Evolutionary conservation across 2,797 vertebrate genomes (phyloP), one percentile per base, ranked within the genome.

Genomic region (Myotis myotis): DNA sequence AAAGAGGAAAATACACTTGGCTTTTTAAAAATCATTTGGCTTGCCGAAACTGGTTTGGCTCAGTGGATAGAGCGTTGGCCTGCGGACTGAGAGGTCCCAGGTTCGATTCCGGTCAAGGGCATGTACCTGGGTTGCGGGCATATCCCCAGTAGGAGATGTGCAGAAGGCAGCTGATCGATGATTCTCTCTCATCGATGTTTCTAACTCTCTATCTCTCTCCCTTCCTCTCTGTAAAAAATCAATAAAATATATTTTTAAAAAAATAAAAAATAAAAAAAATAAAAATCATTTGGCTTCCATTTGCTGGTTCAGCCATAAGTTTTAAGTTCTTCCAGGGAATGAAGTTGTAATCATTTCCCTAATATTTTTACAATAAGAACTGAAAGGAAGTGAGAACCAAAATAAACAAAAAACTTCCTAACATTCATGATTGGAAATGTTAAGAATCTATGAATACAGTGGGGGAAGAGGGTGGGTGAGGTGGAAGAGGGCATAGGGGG

Each of bases 271-370:
- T n/a, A n/a, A n/a, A n/a, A n/a, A n/a, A n/a, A n/a, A n/a, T 92
- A 70, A 87, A 92, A 78, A 89, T 49, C 53, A 95, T 64, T 19
- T 55, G 16, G n/a, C 17, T 91, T 81, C 53, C 25, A 74, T 33
- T 60, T 79, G 22, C 71, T 30, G 38, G 41, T 55, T 91, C 8
- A 66, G 19, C 16, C 57, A 82, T 66, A 93, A 89, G 33, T 64
- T 96, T 96, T 44, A 89, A 78, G 49, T 60, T 55, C 15, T 66
- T 82, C 57, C 25, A 80, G 13, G 70, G 36, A 81, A 89, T n/a
- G 8, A 25, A 78, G 74, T 93, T 90, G n/a, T 76, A 89, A 76
- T 86, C 30, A n/a, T 88, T 95, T 82, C 36, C 19, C 30, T 66
- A 36, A 81, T 23, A 71, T 49, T 30, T 72, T 87, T 74, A 70